Base-by-base conservation (phyloP, 2,113 vertebrate species). In the Oxygymnocypris stewartii region DNA sequence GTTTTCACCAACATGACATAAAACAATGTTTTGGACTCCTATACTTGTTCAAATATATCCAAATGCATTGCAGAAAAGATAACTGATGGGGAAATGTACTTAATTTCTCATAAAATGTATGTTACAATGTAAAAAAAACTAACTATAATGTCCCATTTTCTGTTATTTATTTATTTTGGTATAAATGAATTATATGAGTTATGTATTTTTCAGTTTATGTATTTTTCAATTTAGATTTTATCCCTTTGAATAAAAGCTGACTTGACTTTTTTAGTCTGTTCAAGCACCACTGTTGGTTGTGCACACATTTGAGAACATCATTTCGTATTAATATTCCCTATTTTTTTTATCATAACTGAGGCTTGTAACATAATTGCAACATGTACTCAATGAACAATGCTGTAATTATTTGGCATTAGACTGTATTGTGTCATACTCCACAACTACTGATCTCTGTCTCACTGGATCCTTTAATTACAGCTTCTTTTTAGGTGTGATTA, bases 401-500 rank as follows among this genome's bases (percentile, higher is more conserved):
- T 23, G 42, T 49, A 51, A 37, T 71, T 69, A 51, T 71, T 82
- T 65, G 14, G 1, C 16, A 71, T 67, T 71, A 69, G 16, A 23
- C 63, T 20, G 9, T 11, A 61, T 76, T 82, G 51, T 74, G 1
- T 18, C 35, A 67, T 12, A 67, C 44, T 69, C 35, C 25, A 59
- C 31, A 12, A 10, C 23, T 23, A 49, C 44, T 76, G 71, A n/a
- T 13, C 40, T 82, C 59, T 37, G 23, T 47, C 54, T 49, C 57
- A 20, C 23, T 28, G 47, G 31, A 80, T 71, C 16, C 23, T 61
- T 51, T 51, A 81, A 57, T 18, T 73, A 47, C 84, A 78, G 20
- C 16, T 73, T 80, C 35, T 73, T 86, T 86, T 65, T 65, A 80
- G 20, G 20, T 80, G 7, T 13, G n/a, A 13, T 61, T 20, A 42